Base-by-base conservation (phyloP, 2,888 invertebrate species). In the Encarsia formosa region DNA sequence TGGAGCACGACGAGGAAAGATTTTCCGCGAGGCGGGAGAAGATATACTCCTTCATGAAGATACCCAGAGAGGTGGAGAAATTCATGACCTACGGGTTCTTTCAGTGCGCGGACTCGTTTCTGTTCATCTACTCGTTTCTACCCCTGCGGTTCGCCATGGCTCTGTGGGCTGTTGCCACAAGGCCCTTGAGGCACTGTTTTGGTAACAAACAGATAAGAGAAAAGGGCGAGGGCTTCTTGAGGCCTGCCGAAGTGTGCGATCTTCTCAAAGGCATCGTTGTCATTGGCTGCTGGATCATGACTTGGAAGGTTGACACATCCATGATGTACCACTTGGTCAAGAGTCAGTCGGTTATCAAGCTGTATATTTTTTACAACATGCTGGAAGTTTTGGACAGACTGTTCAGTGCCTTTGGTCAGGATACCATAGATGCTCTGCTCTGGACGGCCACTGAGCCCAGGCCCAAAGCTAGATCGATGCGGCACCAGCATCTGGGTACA, bases 331-430 rank as follows among this genome's bases (percentile, higher is more conserved):
- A 99, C 75, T 80, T 97, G 65, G 90, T 93, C 39, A 93, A 93
- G 73, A 96, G 96, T 66, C 99, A 99, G 71, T 96, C 97, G 60
- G 95, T 98, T 57, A 98, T 99, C 75, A 99, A 99, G 71, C 78
- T 99, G 61, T 99, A 99, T 71, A 96, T 99, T 71, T 97, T 99
- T 78, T 99, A 94, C 75, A 99, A 99, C 74, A 99, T 99, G 96
- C 77, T 99, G 54, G 99, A 99, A 79, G 95, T 96, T 44, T 95
- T 94, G 13, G 99, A 99, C 76, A 81, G 95, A 58, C 77, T 99
- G 60, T 88, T 98, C 69, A 96, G 96, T 51, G 93, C 94, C 26
- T 94, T 96, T 77, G 97, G 98, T 1, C 96, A 99, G 77, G 99
- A 99, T 70, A 93, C 94, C 8, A 88, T 99, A 58, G 99, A 99